Conservation (phyloP, 2,888 invertebrate genomes). For the Rapana venosa region DNA sequence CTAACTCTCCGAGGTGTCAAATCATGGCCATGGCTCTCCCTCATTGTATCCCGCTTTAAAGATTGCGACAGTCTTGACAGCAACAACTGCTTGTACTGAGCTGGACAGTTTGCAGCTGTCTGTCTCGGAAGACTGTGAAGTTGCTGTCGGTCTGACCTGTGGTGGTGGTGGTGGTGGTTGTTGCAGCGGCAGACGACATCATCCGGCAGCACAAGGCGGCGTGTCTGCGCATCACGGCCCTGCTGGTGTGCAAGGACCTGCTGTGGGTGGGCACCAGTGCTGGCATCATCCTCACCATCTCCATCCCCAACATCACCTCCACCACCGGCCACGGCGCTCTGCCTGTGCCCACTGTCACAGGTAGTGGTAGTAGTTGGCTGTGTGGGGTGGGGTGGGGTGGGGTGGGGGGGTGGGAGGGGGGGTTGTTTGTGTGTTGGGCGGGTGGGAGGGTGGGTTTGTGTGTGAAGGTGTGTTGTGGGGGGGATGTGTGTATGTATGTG, state of each 20-base stretch:
- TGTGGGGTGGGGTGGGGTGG: background rate
- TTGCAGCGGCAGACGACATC: slow-evolving; percentile 88
- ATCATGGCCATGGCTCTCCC: too few species aligned
- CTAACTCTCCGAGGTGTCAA: too few species aligned
- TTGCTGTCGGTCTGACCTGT: too few species aligned
- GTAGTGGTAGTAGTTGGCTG: slow-evolving; percentile 60
- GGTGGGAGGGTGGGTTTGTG: background rate
- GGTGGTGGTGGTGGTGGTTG: too few species aligned
- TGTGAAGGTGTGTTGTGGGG: slow-evolving; percentile 70
- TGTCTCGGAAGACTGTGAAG: too few species aligned
- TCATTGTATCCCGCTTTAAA: too few species aligned
- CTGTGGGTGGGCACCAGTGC: slow-evolving; percentile 99
- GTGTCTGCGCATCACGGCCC: slow-evolving; percentile 94
- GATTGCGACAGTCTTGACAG: too few species aligned
- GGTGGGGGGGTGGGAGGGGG: background rate
- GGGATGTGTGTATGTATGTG: background rate
- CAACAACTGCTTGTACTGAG: too few species aligned
- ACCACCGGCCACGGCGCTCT: slow-evolving; percentile 79
- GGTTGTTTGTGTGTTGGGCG: slow-evolving; percentile 66
- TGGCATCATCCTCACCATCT: slow-evolving; percentile 74
- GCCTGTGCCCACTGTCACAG: slow-evolving; percentile 76
- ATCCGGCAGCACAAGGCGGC: slow-evolving; percentile 98
- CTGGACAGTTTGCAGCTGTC: too few species aligned
- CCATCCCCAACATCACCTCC: slow-evolving; percentile 84
- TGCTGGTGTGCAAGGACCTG: slow-evolving; percentile 93